phyloP scores from a whole-genome alignment of 2,797 vertebrate species.

The Garrulus glandarius region DNA sequence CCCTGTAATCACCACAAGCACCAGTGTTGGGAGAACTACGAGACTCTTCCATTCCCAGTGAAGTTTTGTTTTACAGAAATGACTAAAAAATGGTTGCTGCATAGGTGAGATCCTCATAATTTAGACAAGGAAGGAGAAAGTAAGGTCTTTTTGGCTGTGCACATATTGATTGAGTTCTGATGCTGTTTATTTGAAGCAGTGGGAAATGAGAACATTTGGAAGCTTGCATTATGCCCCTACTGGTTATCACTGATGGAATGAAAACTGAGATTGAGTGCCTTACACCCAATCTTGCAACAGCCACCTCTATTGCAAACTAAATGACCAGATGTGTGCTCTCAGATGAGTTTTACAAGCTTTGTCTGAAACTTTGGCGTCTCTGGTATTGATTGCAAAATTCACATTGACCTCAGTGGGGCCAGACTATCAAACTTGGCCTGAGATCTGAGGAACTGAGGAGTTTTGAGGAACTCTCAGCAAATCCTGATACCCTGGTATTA shows the following conservation, averaged over 20 bases:
- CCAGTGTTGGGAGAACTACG: fast-evolving
- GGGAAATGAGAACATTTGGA: not conserved
- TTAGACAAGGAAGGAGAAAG: not conserved
- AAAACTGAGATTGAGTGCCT: not conserved
- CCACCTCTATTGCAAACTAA: not conserved
- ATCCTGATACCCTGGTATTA: not conserved
- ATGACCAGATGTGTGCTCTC: not conserved
- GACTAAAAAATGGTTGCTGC: not conserved
- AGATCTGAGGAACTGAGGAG: not conserved
- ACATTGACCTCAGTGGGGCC: not conserved
- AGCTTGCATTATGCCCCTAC: not conserved
- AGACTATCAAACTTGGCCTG: not conserved
- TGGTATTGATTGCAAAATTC: not conserved
- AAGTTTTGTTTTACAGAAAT: not conserved
- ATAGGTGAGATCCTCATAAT: not conserved
- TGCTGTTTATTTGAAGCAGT: not conserved
- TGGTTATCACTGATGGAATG: not conserved
- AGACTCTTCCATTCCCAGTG: not conserved
- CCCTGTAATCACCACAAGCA: not conserved
- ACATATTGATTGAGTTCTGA: fast-evolving
- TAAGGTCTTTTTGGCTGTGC: not conserved
- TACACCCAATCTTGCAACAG: not conserved
- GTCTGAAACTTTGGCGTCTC: not conserved
- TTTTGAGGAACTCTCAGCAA: not conserved
- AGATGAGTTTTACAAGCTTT: not conserved